Conservation (phyloP, 2,888 invertebrate species). For the Andrena camellia region DNA sequence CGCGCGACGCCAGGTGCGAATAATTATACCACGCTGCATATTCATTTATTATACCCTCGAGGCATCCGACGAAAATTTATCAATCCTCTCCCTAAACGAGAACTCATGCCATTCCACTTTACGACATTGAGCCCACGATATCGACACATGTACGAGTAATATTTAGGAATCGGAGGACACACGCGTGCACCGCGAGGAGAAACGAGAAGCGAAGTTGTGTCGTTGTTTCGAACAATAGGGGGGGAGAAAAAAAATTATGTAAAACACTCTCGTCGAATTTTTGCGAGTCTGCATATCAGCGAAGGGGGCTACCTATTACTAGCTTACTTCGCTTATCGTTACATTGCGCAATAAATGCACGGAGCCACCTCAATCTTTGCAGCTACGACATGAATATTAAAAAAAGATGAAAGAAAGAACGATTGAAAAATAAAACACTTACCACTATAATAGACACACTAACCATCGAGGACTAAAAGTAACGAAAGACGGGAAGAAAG, state of each 20-base stretch:
- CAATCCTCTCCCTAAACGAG: constrained; percentile 52
- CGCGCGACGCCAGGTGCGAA: constrained; percentile 59
- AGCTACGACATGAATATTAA: constrained; percentile 39
- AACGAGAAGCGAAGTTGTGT: constrained; percentile 35
- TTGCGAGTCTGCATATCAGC: constrained; percentile 63
- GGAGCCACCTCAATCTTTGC: constrained; percentile 44
- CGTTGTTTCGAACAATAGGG: constrained; percentile 48
- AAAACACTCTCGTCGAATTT: constrained; percentile 60
- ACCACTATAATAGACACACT: constrained; percentile 20
- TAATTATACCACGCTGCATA: constrained; percentile 53
- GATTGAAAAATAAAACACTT: constrained; percentile 8
- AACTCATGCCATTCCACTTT: constrained; percentile 75
- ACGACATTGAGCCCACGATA: constrained; percentile 58
- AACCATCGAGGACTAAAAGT: constrained; percentile 1
- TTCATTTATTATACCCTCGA: constrained; percentile 62
- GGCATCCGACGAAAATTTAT: constrained; percentile 53
- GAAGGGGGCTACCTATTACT: constrained; percentile 39
- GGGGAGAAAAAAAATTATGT: neutral
- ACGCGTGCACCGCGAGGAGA: constrained; percentile 9
- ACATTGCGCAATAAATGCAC: constrained; percentile 64
- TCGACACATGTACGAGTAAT: constrained; percentile 42
- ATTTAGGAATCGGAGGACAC: constrained; percentile 39
- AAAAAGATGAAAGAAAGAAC: constrained; percentile 1
- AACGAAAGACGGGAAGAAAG: constrained; percentile 8
- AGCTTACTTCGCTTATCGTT: constrained; percentile 48